These are phyloP conservation scores for Epicauta chinensis DNA, from an alignment of 1,140 invertebrate genomes.

Conservation along the genomic window DNA sequence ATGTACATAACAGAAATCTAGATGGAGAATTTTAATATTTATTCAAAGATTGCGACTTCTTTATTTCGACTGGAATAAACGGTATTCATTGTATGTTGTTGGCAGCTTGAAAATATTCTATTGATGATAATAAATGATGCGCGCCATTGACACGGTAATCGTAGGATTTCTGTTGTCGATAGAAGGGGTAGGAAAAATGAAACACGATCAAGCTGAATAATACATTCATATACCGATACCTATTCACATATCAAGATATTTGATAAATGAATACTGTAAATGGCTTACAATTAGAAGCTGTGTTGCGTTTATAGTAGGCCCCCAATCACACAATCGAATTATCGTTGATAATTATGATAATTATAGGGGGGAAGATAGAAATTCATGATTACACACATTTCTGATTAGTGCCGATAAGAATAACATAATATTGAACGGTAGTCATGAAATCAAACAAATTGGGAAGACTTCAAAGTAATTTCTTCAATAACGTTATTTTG, in stretches of 20 bases:
- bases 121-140: slow-evolving; percentile 20
- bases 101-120: slow-evolving; percentile 15
- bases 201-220: not conserved
- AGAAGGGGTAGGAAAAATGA: not conserved
- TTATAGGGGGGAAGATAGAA: too few relatives aligned
- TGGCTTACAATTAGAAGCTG: not conserved
- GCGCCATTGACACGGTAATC: slow-evolving; percentile 21
- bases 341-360: too few relatives aligned
- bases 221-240: not conserved
- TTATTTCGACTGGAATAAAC: slow-evolving; percentile 11
- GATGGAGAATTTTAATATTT: slow-evolving; percentile 13
- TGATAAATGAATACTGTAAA: slow-evolving; percentile 22
- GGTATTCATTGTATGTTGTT: slow-evolving; percentile 2
- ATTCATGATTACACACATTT: too few relatives aligned
- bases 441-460: too few relatives aligned
- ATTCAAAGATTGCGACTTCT: slow-evolving; percentile 16
- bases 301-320: too few relatives aligned
- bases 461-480: too few relatives aligned
- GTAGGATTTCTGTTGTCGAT: slow-evolving; percentile 1
- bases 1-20: slow-evolving; percentile 14
- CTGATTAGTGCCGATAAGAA: too few relatives aligned
- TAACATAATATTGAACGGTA: too few relatives aligned
- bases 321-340: too few relatives aligned
- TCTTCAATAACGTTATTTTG: too few relatives aligned
- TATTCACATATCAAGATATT: slow-evolving; percentile 19